phyloP scores from a whole-genome alignment of 2,113 vertebrate genomes.

The Grantiella picta region DNA sequence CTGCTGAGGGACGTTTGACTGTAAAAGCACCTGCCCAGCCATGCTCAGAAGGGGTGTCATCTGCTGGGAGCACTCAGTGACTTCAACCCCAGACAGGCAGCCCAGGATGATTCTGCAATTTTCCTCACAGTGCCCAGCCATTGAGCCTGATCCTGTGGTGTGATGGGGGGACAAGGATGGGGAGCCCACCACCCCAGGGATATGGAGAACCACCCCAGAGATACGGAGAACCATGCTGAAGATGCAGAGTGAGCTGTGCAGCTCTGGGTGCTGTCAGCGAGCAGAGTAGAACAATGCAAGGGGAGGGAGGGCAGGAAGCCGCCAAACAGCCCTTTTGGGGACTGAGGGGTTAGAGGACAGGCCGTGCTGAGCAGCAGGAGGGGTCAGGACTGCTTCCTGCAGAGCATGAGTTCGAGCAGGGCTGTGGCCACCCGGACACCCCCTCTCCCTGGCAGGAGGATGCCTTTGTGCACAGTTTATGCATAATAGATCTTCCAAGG shows the following conservation, averaged over 20 bases:
- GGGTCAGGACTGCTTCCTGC: neutral
- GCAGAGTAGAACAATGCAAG: neutral
- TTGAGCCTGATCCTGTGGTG: neutral
- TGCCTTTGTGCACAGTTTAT: slow-evolving; percentile 1
- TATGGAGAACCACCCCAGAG: neutral
- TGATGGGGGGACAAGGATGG: too few species aligned
- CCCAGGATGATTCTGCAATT: rapidly evolving
- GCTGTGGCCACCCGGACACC: neutral
- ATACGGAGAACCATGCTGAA: neutral
- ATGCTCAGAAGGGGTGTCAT: neutral
- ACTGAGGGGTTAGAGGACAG: neutral
- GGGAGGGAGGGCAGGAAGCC: neutral
- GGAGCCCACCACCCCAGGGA: rapidly evolving
- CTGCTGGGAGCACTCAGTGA: neutral
- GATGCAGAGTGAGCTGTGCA: neutral
- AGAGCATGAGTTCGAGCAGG: neutral
- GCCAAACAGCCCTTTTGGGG: neutral
- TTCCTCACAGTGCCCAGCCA: rapidly evolving
- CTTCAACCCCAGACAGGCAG: neutral
- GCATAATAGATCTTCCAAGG: slow-evolving; percentile 26
- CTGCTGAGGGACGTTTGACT: neutral
- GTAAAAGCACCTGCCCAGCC: neutral
- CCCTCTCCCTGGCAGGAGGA: neutral
- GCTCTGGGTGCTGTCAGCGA: rapidly evolving
- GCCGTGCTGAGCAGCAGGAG: neutral